These are phyloP conservation scores for Acromyrmex echinatior DNA, from an alignment of 1,140 invertebrate species.

Conservation along the genomic window DNA sequence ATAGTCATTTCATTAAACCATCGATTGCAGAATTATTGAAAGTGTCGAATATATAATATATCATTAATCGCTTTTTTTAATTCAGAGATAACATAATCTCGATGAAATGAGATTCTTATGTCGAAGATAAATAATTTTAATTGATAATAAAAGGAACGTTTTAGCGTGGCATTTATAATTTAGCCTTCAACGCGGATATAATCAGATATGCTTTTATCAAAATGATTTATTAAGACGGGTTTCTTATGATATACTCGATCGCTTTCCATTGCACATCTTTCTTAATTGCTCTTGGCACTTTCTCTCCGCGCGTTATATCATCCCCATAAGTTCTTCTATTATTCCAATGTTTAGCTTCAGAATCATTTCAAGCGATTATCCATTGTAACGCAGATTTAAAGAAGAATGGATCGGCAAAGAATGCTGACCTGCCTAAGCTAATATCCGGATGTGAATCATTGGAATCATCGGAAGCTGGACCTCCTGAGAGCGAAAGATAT, in stretches of 20 bases:
- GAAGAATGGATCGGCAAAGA: conserved; percentile 13
- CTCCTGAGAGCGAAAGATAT: conserved; percentile 9
- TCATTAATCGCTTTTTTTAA: neutral
- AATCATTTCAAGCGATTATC: neutral
- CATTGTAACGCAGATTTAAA: neutral
- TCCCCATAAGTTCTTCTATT: neutral
- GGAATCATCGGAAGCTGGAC: conserved; percentile 32
- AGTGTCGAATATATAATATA: neutral
- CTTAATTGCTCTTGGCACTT: conserved; percentile 32
- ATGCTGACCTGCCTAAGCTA: neutral
- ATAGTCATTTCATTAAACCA: neutral
- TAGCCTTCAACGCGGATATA: neutral
- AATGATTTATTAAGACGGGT: neutral
- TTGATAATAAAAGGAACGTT: neutral
- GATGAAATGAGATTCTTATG: neutral
- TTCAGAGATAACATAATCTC: neutral
- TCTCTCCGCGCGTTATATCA: conserved; percentile 33
- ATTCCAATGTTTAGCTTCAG: neutral
- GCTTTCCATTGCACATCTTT: conserved; percentile 36
- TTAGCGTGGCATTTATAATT: neutral
- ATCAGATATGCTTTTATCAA: neutral
- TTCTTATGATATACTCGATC: neutral
- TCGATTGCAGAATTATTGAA: neutral
- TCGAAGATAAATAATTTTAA: neutral
- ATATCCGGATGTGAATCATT: conserved; percentile 60